Percentiles rank a stretch among this genome's conserved stretches.
Evolutionary conservation across 2,888 invertebrate genomes (phyloP).

Genomic region (Volucella inflata): DNA sequence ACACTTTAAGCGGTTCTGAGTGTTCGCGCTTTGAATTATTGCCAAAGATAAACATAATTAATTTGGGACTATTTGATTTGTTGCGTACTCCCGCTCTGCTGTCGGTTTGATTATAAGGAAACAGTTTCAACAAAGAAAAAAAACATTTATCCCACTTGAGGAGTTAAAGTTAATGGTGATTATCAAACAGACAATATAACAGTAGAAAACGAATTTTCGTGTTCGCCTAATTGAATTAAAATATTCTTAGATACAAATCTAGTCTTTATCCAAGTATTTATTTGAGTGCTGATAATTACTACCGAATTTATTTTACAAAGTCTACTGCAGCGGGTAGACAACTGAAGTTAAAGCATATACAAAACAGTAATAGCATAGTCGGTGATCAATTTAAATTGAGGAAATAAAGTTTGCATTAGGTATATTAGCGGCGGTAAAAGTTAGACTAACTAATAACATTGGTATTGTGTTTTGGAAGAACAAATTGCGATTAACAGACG

Average conservation of each 20-base stretch:
- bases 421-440: too few species aligned
- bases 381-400: neutral
- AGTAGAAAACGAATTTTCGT: slow-evolving; percentile 8
- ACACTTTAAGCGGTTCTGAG: neutral
- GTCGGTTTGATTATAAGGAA: slow-evolving; percentile 26
- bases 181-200: neutral
- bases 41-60: slow-evolving; percentile 28
- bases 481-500: too few species aligned
- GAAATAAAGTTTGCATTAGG: slow-evolving; percentile 1
- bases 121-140: slow-evolving; percentile 10
- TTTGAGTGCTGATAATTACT: slow-evolving; percentile 11
- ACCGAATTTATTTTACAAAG: slow-evolving; percentile 18
- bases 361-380: neutral
- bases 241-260: slow-evolving; percentile 12
- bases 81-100: neutral
- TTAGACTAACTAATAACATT: too few species aligned
- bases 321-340: neutral
- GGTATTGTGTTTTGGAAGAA: too few species aligned
- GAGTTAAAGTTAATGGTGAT: neutral
- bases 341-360: neutral
- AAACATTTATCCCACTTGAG: slow-evolving; percentile 1
- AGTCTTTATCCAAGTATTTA: neutral
- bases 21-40: slow-evolving; percentile 25
- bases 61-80: neutral
- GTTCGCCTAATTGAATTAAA: slow-evolving; percentile 13